Evolutionary conservation across 2,113 vertebrate species (phyloP), one percentile per base, ranked within the genome.

Genomic region (Oophaga pumilio): DNA sequence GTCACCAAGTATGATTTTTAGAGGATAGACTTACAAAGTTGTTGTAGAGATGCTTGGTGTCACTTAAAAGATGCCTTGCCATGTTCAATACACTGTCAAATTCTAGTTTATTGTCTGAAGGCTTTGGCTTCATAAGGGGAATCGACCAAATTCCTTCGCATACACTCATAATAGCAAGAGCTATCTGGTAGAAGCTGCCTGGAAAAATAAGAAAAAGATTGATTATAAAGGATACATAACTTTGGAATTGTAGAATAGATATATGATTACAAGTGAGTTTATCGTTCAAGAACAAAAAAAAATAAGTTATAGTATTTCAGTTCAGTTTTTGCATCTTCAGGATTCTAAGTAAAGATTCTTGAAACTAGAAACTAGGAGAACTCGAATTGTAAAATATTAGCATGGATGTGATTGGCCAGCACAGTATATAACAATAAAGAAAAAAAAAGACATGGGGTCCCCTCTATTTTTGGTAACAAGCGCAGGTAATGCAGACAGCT

Each of bases 11-110:
- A 66, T 66, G 9, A n/a, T 3, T 24, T 22, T 10, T n/a, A 66
- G 22, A 68, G 11, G 11, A 26, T 68, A 68, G 6, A 91, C 90
- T 89, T 89, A 91, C 90, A 73, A 91, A 89, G 33, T 89, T 89
- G 33, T 77, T 83, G 76, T 88, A 87, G 20, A 89, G 66, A 62
- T 68, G 79, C 43, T 91, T 91, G 62, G 90, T 90, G 24, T 91
- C 89, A 8, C 85, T 89, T 50, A 91, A 82, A 28, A 91, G 88
- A 82, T 85, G 89, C 24, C 77, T 90, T n/a, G 90, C 88, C 76
- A 91, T 85, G 57, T 59, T 50, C 57, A 85, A 82, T 50, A 90
- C 52, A 43, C 81, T 84, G 76, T 91, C 90, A 50, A 90, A 85
- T 20, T 91, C 89, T n/a, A 52, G 22, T 28, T 88, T 89, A 15